These are phyloP conservation scores for Melipona beecheii DNA, from an alignment of 2,888 invertebrate genomes.

Conservation along the genomic window DNA sequence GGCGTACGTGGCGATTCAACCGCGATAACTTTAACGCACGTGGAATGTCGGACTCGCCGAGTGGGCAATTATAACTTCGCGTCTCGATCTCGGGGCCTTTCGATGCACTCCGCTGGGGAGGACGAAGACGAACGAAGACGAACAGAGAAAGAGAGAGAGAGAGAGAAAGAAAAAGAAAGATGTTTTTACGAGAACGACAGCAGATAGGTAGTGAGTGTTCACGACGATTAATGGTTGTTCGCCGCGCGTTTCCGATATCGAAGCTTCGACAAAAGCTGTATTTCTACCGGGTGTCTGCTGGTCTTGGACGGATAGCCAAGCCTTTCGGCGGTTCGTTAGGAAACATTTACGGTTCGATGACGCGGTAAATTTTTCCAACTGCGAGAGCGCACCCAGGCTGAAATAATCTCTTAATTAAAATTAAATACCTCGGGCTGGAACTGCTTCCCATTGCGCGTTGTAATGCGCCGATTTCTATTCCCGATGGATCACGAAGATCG, in stretches of 20 bases:
- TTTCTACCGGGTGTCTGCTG: background rate
- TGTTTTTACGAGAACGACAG: slow-evolving; percentile 55
- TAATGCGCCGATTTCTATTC: background rate
- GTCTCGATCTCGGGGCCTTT: slow-evolving; percentile 62
- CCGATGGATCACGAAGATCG: background rate
- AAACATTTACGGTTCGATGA: slow-evolving; percentile 8
- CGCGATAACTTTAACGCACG: slow-evolving; percentile 77
- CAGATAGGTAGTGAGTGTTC: slow-evolving; percentile 60
- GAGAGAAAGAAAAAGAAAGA: slow-evolving; percentile 19
- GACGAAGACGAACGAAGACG: slow-evolving; percentile 26
- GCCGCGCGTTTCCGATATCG: slow-evolving; percentile 44
- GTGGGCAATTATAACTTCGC: slow-evolving; percentile 75
- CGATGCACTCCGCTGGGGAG: slow-evolving; percentile 65
- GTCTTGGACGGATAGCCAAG: background rate
- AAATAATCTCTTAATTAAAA: slow-evolving; percentile 9
- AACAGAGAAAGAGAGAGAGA: background rate
- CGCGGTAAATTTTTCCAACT: background rate
- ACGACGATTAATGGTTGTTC: slow-evolving; percentile 61
- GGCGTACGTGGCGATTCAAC: slow-evolving; percentile 70
- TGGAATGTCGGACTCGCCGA: slow-evolving; percentile 73
- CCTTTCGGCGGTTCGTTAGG: background rate
- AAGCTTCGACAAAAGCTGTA: slow-evolving; percentile 39
- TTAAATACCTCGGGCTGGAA: background rate
- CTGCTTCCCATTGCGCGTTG: background rate
- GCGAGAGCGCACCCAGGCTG: no score